Conservation (phyloP, 2,888 invertebrate species). For the Noctua fimbriata region DNA sequence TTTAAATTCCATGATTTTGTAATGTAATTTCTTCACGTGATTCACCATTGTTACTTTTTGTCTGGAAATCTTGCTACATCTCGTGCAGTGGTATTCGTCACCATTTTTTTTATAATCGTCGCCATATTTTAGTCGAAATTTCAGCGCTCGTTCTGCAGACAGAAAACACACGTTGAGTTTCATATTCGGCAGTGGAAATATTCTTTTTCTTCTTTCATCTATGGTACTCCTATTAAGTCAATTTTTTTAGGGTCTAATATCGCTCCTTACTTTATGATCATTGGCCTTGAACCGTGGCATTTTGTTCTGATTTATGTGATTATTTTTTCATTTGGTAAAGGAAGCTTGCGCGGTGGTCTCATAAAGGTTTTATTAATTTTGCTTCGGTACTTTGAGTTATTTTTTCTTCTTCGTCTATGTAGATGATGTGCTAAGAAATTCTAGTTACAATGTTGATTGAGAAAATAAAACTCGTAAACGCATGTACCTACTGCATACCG, state of each 20-base stretch:
- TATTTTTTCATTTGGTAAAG: neutral
- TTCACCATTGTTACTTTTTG: constrained; percentile 69
- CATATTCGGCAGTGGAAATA: neutral
- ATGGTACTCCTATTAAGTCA: neutral
- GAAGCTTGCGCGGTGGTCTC: neutral
- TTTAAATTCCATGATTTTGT: constrained; percentile 71
- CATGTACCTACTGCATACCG: neutral
- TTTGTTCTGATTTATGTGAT: neutral
- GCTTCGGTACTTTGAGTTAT: neutral
- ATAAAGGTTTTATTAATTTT: no score
- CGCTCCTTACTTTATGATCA: neutral
- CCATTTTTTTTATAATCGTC: constrained; percentile 75
- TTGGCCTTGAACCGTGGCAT: neutral
- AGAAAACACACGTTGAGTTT: constrained; percentile 60
- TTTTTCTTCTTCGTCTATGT: neutral
- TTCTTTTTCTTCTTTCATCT: neutral
- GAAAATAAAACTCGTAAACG: neutral
- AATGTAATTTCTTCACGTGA: constrained; percentile 79
- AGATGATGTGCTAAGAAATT: neutral
- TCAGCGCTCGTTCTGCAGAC: constrained; percentile 73
- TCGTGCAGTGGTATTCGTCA: constrained; percentile 69
- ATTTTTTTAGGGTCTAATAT: neutral
- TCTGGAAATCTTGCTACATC: constrained; percentile 76
- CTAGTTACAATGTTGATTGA: neutral
- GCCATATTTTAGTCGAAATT: constrained; percentile 71